Evolutionary conservation across 2,113 vertebrate genomes (phyloP).

Genomic region (Ceratotherium simum): DNA sequence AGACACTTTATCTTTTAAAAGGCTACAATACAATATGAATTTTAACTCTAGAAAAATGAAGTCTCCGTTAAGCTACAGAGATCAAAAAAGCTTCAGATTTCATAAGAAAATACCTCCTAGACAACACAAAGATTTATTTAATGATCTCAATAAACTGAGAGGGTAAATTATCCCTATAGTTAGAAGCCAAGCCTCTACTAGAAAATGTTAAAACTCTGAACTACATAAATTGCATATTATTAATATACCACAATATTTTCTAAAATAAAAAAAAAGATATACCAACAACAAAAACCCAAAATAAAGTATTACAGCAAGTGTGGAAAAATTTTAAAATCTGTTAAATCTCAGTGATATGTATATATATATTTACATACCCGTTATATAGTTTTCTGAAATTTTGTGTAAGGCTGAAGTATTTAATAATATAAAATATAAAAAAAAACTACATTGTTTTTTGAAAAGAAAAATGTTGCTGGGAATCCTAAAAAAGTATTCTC

Average conservation of each 20-base stretch:
- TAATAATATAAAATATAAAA: neutral
- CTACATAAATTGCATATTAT: neutral
- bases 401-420: neutral
- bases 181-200: neutral
- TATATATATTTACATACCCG: neutral
- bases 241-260: neutral
- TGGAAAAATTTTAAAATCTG: neutral
- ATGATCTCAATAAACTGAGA: neutral
- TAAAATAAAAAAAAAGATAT: neutral
- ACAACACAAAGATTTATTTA: neutral
- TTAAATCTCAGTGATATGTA: neutral
- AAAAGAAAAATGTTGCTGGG: neutral
- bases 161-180: neutral
- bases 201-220: constrained; percentile 7
- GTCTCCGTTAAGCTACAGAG: neutral
- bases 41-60: neutral
- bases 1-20: neutral
- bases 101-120: neutral
- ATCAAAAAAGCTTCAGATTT: neutral
- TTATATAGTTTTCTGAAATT: neutral
- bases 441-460: neutral
- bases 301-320: neutral
- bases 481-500: neutral
- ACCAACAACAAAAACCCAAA: neutral
- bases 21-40: neutral